A percentile compares a stretch with the other conserved stretches of the same genome.
Evolutionary conservation across 1,140 invertebrate genomes (phyloP).

Genomic region (Samia ricini): DNA sequence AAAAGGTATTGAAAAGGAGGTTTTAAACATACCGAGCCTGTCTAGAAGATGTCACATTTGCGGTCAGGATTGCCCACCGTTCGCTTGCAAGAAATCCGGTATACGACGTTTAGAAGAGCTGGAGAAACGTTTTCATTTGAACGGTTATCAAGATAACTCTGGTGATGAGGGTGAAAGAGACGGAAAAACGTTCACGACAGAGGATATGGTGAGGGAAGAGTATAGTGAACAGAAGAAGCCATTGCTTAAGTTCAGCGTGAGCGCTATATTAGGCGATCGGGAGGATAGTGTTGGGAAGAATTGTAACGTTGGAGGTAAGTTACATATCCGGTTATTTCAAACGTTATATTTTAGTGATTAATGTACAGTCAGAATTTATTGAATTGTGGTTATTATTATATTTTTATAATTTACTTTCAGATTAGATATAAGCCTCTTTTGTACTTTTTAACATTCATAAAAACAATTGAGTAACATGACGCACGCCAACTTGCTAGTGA

Average conservation of each 20-base stretch:
- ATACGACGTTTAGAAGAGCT: slow-evolving; percentile 58
- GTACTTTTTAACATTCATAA: no score
- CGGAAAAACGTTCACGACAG: slow-evolving; percentile 40
- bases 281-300: slow-evolving; percentile 45
- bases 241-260: slow-evolving; percentile 94
- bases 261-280: slow-evolving; percentile 87
- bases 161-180: slow-evolving; percentile 54
- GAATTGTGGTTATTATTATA: no score
- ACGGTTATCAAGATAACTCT: slow-evolving; percentile 57
- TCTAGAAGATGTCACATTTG: slow-evolving; percentile 47
- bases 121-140: slow-evolving; percentile 61
- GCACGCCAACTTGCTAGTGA: no score
- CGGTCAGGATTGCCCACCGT: slow-evolving; percentile 56
- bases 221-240: slow-evolving; percentile 80
- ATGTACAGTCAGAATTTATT: no score
- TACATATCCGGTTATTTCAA: not conserved
- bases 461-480: no score
- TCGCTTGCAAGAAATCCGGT: slow-evolving; percentile 60
- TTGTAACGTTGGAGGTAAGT: slow-evolving; percentile 51
- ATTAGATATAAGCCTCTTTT: no score
- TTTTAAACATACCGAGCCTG: slow-evolving; percentile 58
- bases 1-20: slow-evolving; percentile 69
- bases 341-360: no score
- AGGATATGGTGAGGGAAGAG: slow-evolving; percentile 64
- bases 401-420: no score